A percentile compares a stretch with the other conserved stretches of the same genome.
Evolutionary conservation across 2,888 invertebrate genomes (phyloP).

Genomic region (Nymphalis c-album): DNA sequence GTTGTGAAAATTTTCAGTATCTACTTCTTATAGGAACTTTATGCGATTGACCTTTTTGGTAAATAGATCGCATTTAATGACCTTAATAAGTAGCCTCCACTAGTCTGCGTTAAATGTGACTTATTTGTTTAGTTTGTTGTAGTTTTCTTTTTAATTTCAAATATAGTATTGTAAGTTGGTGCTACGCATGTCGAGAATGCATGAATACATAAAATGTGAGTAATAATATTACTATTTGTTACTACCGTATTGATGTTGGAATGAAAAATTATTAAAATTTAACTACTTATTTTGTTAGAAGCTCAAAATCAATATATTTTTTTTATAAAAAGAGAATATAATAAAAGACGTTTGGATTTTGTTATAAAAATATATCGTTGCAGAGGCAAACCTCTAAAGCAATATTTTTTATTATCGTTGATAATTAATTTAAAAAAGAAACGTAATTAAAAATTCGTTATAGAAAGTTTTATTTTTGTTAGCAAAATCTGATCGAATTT

Average conservation of each 20-base stretch:
- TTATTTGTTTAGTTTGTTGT: slow-evolving; percentile 6
- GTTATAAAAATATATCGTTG: not conserved
- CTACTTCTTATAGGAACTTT: slow-evolving; percentile 14
- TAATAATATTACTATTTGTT: not conserved
- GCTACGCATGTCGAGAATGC: slow-evolving; percentile 45
- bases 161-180: slow-evolving; percentile 50
- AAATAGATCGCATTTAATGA: not conserved
- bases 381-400: not conserved
- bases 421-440: not conserved
- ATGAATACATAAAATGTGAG: slow-evolving; percentile 23
- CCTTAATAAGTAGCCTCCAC: slow-evolving; percentile 15
- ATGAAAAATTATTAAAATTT: not conserved
- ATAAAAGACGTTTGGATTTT: not conserved
- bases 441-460: not conserved
- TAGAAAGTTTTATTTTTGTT: not conserved
- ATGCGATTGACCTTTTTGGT: slow-evolving; percentile 12
- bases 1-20: slow-evolving; percentile 28
- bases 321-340: not conserved
- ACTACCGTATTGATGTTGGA: not conserved
- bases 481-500: slow-evolving; percentile 24
- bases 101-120: slow-evolving; percentile 18
- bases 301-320: not conserved
- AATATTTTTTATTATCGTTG: not conserved
- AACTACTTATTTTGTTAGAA: not conserved
- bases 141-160: slow-evolving; percentile 23